Base-by-base conservation (phyloP, 2,113 vertebrate species). In the Pterocles gutturalis region DNA sequence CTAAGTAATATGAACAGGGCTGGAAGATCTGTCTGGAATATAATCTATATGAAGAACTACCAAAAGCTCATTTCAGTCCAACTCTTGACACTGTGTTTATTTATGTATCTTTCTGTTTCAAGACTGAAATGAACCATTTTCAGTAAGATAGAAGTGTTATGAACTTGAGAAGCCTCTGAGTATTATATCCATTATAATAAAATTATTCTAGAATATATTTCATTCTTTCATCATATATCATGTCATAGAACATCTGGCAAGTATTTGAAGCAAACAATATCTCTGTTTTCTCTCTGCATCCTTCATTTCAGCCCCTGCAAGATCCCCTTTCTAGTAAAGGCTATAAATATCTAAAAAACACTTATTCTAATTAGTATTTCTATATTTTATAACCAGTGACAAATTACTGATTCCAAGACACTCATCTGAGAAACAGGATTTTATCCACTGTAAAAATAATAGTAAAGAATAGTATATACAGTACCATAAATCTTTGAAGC, bases 291-390 rank as follows among this genome's bases (percentile, higher is more conserved):
- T 53, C 10, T 38, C 9, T 29, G 3, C 55, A 38, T 70, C 55
- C 72, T 38, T 70, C 62, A 83, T 73, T 83, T 83, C 43, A 91
- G 43, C 14, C 76, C 53, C 87, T 87, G 58, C 60, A 84, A 96
- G 64, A 87, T 88, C 36, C 15, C 43, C 83, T 80, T 95, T 94
- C 93, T 90, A 96, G 79, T 87, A 89, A 95, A 76, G 45, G 26
- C 70, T 97, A 94, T 93, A 95, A 97, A 96, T 96, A 94, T 83
- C 71, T 75, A 87, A 45, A 95, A 95, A 96, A 38, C 33, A 89
- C 49, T 94, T 93, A 66, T 21, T 94, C 25, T 76, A 97, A 93
- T 83, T 80, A 87, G 43, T 43, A 64, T 70, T 90, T 88, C 46
- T 84, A 7, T 92, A 61, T 91, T 93, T 96, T 79, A 79, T 83